phyloP scores from a whole-genome alignment of 2,113 vertebrate genomes.

The Nycticryphes semicollaris region DNA sequence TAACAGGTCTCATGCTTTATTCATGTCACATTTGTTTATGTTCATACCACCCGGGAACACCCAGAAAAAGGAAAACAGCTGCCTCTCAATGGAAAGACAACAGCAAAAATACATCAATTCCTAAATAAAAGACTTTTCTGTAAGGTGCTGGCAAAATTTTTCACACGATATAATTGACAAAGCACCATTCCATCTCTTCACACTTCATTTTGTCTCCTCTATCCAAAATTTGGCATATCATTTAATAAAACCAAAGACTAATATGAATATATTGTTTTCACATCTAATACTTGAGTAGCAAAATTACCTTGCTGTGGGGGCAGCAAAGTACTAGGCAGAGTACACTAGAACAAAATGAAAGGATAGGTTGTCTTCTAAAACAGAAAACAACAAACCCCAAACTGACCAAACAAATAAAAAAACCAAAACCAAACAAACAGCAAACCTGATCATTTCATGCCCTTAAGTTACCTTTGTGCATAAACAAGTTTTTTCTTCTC shows the following conservation, averaged over 20 bases:
- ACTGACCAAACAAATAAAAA: background rate
- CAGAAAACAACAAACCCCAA: background rate
- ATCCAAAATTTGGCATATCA: background rate
- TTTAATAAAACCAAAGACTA: background rate
- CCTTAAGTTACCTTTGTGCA: conserved; percentile 32
- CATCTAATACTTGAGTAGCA: background rate
- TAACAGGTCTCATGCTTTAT: conserved; percentile 41
- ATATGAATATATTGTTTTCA: background rate
- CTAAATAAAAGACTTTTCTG: background rate
- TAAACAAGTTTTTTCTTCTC: background rate
- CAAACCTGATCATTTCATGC: background rate
- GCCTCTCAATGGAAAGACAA: background rate
- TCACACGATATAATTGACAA: background rate
- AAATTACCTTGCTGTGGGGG: background rate
- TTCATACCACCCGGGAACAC: background rate
- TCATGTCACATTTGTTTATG: conserved; percentile 27
- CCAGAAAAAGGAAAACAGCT: conserved; percentile 20
- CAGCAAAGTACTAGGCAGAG: background rate
- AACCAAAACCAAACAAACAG: background rate
- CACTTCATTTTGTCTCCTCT: background rate
- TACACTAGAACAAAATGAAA: conserved; percentile 25
- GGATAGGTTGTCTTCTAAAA: background rate
- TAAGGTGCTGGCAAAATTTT: background rate
- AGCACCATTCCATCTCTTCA: background rate
- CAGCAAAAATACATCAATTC: background rate